These are phyloP conservation scores for Carduelis carduelis DNA, from an alignment of 2,797 vertebrate genomes.

Conservation along the genomic window DNA sequence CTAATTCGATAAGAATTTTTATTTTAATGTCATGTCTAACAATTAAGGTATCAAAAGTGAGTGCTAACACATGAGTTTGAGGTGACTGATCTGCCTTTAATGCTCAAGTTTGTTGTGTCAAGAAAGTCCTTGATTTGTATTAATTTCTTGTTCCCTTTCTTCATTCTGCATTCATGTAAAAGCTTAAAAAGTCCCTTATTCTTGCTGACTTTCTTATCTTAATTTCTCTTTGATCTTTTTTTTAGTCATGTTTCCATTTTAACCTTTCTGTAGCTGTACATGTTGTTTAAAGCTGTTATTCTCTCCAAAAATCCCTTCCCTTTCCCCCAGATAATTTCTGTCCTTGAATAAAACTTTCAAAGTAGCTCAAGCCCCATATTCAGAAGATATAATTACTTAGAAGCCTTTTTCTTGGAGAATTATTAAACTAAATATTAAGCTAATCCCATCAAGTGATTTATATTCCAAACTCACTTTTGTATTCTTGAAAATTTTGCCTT, in stretches of 20 bases:
- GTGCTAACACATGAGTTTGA: not conserved
- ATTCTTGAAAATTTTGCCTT: not conserved
- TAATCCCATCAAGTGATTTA: not conserved
- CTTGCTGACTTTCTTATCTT: conserved; percentile 31
- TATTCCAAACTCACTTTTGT: not conserved
- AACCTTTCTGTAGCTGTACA: not conserved
- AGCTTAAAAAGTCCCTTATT: conserved; percentile 28
- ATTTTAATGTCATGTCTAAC: conserved; percentile 29
- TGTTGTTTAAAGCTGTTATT: conserved; percentile 38
- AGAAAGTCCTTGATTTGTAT: conserved; percentile 43
- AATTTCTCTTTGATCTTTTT: conserved; percentile 50
- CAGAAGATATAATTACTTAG: conserved; percentile 1
- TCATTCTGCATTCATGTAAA: conserved; percentile 1
- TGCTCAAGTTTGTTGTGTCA: conserved; percentile 32
- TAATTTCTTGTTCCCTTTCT: conserved; percentile 23
- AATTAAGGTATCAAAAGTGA: not conserved
- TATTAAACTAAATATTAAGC: not conserved
- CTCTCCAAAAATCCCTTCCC: not conserved
- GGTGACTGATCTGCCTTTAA: conserved; percentile 18
- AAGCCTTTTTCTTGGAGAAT: not conserved
- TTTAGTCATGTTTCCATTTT: not conserved
- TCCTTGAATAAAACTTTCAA: conserved; percentile 35
- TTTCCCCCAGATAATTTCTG: conserved; percentile 46
- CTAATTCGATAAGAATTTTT: not conserved
- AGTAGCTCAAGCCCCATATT: not conserved